These are phyloP conservation scores for Neotoma lepida DNA, from an alignment of 2,113 vertebrate genomes.

Conservation along the genomic window DNA sequence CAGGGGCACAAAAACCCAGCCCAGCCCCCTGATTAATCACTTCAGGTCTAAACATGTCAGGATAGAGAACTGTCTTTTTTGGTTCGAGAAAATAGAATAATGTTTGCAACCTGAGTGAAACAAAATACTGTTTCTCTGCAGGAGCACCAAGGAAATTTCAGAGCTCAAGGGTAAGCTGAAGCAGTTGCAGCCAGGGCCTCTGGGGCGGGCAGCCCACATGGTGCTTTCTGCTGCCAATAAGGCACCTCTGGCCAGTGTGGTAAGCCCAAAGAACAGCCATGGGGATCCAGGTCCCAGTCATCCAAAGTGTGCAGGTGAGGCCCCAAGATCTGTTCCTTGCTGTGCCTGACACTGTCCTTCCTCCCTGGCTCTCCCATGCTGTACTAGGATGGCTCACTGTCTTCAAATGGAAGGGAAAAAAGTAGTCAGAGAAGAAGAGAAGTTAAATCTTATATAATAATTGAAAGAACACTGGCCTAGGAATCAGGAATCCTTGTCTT, in stretches of 20 bases:
- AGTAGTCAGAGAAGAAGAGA: not conserved
- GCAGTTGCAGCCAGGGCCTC: slow-evolving; percentile 64
- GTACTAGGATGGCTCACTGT: not conserved
- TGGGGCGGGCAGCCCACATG: slow-evolving; percentile 84
- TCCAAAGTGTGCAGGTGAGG: slow-evolving; percentile 10
- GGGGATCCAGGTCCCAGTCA: not conserved
- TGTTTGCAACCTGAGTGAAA: slow-evolving; percentile 16
- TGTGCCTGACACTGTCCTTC: not conserved
- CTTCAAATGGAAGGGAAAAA: not conserved
- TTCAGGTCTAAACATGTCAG: not conserved
- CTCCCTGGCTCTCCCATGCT: not conserved
- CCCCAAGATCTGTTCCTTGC: not conserved
- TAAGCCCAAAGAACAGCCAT: not conserved
- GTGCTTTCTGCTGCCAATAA: slow-evolving; percentile 75
- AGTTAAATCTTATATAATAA: not conserved
- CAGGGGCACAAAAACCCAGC: not conserved
- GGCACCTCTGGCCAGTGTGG: not conserved
- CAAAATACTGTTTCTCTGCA: slow-evolving; percentile 24
- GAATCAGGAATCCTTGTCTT: slow-evolving; percentile 17
- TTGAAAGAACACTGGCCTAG: not conserved
- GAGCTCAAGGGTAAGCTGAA: slow-evolving; percentile 67
- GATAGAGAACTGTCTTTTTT: slow-evolving; percentile 4
- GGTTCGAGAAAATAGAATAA: not conserved
- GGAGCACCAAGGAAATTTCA: slow-evolving; percentile 70
- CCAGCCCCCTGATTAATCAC: not conserved